Evolutionary conservation across 2,797 vertebrate species (phyloP).

Genomic region (Sorex maritimensis): DNA sequence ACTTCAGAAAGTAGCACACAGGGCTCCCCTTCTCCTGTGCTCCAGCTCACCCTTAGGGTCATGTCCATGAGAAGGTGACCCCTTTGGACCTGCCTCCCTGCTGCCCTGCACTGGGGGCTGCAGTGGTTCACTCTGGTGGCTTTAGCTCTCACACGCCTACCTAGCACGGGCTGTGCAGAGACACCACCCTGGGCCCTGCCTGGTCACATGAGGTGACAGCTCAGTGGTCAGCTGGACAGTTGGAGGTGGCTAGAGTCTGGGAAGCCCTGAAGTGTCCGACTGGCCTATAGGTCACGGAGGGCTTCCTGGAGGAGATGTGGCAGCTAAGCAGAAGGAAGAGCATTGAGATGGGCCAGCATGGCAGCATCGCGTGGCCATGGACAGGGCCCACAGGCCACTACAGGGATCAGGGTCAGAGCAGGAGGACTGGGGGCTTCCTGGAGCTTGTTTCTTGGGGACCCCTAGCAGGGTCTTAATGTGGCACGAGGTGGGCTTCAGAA

Average conservation of each 20-base stretch:
- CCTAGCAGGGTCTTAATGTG: neutral
- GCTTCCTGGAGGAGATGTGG: neutral
- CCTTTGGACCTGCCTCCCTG: no score
- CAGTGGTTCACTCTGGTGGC: neutral
- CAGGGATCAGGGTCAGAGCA: neutral
- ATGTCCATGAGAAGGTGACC: no score
- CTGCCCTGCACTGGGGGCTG: neutral
- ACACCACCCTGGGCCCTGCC: neutral
- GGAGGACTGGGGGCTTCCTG: neutral
- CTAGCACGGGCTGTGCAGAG: neutral
- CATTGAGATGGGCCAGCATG: rapidly evolving
- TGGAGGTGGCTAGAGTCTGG: neutral
- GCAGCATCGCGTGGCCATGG: no score
- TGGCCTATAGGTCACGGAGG: neutral
- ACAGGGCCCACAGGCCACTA: no score
- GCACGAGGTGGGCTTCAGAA: neutral
- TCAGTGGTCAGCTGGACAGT: neutral
- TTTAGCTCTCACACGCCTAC: neutral
- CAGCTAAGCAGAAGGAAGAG: neutral
- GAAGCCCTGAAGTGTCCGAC: neutral
- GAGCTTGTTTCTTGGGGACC: rapidly evolving
- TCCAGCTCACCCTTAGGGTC: no score
- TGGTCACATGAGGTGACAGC: neutral
- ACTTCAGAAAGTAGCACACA: neutral
- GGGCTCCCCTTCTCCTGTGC: neutral